A percentile compares a stretch with the other conserved stretches of the same genome.
These are phyloP conservation scores for Platypus cylindrus DNA, from an alignment of 2,888 invertebrate genomes.

Conservation along the genomic window DNA sequence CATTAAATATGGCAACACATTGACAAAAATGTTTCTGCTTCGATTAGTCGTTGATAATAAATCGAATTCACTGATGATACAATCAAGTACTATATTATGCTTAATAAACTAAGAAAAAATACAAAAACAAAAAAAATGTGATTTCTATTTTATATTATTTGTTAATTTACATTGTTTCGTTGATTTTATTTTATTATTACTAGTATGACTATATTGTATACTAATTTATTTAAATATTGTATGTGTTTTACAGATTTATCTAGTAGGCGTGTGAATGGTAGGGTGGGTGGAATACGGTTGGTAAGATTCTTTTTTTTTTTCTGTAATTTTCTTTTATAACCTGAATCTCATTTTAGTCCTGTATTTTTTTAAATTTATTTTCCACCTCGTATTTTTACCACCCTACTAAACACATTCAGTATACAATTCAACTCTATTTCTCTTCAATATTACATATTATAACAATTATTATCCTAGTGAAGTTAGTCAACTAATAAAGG, in stretches of 20 bases:
- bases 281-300: conserved; percentile 30
- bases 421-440: too few species aligned
- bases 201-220: conserved; percentile 12
- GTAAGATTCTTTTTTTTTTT: conserved; percentile 14
- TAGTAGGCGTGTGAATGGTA: conserved; percentile 31
- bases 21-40: too few species aligned
- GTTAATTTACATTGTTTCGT: too few species aligned
- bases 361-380: conserved; percentile 9
- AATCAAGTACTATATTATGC: too few species aligned
- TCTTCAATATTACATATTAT: too few species aligned
- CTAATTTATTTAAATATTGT: conserved; percentile 13
- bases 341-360: conserved; percentile 12
- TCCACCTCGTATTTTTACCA: conserved; percentile 20
- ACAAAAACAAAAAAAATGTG: conserved; percentile 2
- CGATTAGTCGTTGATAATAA: too few species aligned
- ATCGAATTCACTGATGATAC: too few species aligned
- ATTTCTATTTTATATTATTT: conserved; percentile 4
- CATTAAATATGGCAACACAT: too few species aligned
- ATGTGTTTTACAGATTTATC: conserved; percentile 6
- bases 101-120: neutral
- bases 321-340: too few species aligned
- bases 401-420: conserved; percentile 31
- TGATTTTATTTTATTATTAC: conserved; percentile 6
- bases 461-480: too few species aligned
- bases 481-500: conserved; percentile 12